These are phyloP conservation scores for Eumacrocentrus americanus DNA, from an alignment of 2,888 invertebrate genomes.

Conservation along the genomic window DNA sequence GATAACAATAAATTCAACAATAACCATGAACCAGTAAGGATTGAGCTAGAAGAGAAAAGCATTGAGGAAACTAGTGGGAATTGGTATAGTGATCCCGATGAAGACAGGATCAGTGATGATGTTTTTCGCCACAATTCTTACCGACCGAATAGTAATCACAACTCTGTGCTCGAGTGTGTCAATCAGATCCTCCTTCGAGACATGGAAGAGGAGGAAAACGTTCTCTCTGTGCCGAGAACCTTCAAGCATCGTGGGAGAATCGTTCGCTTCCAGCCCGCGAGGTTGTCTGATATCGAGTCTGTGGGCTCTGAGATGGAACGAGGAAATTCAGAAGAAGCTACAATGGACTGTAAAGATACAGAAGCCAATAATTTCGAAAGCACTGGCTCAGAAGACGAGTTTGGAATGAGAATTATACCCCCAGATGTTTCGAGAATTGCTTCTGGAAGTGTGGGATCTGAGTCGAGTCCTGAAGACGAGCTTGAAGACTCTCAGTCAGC, in stretches of 20 bases:
- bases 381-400: slow-evolving; percentile 52
- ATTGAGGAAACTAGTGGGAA: slow-evolving; percentile 70
- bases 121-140: slow-evolving; percentile 55
- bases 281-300: slow-evolving; percentile 58
- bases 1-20: slow-evolving; percentile 24
- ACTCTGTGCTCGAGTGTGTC: slow-evolving; percentile 85
- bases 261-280: slow-evolving; percentile 56
- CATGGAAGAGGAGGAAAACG: slow-evolving; percentile 63
- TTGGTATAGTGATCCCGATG: slow-evolving; percentile 84
- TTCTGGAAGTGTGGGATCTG: slow-evolving; percentile 27
- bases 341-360: slow-evolving; percentile 32
- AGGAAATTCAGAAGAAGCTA: slow-evolving; percentile 55
- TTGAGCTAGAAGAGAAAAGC: slow-evolving; percentile 45
- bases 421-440: slow-evolving; percentile 19
- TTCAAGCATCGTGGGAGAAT: slow-evolving; percentile 58
- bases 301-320: slow-evolving; percentile 60
- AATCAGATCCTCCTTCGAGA: slow-evolving; percentile 84
- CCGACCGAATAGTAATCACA: slow-evolving; percentile 71
- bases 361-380: slow-evolving; percentile 44
- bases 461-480: slow-evolving; percentile 39
- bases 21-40: slow-evolving; percentile 37
- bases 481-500: slow-evolving; percentile 37
- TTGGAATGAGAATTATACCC: slow-evolving; percentile 47
- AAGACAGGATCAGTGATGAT: slow-evolving; percentile 70
- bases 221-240: slow-evolving; percentile 55